phyloP scores from a whole-genome alignment of 2,113 vertebrate species.

The Pipra filicauda region DNA sequence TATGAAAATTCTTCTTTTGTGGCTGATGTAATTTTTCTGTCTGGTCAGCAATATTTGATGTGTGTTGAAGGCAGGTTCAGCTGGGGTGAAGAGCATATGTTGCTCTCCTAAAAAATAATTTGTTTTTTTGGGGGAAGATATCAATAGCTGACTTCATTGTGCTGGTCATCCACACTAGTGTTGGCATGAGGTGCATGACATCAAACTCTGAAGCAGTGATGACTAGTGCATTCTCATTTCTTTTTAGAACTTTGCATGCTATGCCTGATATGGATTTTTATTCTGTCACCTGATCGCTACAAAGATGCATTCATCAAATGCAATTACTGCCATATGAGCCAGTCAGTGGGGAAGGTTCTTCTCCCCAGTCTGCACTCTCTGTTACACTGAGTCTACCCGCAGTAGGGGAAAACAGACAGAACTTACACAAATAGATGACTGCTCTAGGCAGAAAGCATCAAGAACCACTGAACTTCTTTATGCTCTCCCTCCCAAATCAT shows the following conservation, averaged over 20 bases:
- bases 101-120: neutral
- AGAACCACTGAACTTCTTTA: neutral
- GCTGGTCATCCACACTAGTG: neutral
- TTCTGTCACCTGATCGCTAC: neutral
- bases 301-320: neutral
- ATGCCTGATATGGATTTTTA: neutral
- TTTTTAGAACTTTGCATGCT: neutral
- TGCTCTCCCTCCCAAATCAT: neutral
- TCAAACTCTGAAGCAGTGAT: neutral
- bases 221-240: neutral
- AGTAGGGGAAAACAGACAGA: neutral
- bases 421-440: neutral
- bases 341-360: neutral
- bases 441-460: neutral
- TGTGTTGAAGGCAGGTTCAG: slow-evolving; percentile 19
- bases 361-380: neutral
- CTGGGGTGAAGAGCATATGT: slow-evolving; percentile 7
- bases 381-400: neutral
- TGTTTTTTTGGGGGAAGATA: neutral
- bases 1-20: neutral
- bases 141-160: slow-evolving; percentile 30
- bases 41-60: neutral
- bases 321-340: neutral
- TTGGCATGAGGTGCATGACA: neutral
- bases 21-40: neutral